phyloP scores from a whole-genome alignment of 2,797 vertebrate genomes.

The Rhinophrynus dorsalis region DNA sequence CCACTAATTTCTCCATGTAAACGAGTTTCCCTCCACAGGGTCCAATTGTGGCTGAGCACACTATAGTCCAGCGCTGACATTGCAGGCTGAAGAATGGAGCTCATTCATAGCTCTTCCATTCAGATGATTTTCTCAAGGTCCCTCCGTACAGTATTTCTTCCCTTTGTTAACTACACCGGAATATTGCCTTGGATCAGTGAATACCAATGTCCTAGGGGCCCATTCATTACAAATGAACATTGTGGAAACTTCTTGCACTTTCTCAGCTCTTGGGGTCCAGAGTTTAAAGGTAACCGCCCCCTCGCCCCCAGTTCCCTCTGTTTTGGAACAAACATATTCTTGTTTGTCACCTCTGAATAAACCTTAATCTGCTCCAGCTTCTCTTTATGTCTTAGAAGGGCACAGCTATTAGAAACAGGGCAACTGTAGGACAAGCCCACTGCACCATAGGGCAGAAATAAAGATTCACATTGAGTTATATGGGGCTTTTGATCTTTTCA shows the following conservation, averaged over 20 bases:
- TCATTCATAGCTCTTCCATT: constrained; percentile 39
- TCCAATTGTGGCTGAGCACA: constrained; percentile 23
- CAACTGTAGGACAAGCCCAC: too few relatives aligned
- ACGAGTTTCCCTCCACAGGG: constrained; percentile 27
- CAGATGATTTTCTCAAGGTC: constrained; percentile 49
- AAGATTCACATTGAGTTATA: too few relatives aligned
- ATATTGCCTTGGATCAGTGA: constrained; percentile 38
- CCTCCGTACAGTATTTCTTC: constrained; percentile 32
- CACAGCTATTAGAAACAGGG: too few relatives aligned
- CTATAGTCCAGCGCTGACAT: constrained; percentile 30
- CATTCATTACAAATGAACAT: constrained; percentile 42
- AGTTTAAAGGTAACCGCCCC: constrained; percentile 17
- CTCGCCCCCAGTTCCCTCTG: not conserved
- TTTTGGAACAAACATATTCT: constrained; percentile 1
- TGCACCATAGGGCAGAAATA: too few relatives aligned
- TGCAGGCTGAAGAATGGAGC: constrained; percentile 21
- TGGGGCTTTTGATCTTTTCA: too few relatives aligned
- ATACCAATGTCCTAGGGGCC: constrained; percentile 36
- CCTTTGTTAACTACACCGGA: constrained; percentile 40
- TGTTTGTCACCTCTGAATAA: not conserved
- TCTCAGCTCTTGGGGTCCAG: constrained; percentile 16
- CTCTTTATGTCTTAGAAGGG: too few relatives aligned
- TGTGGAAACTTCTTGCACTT: constrained; percentile 7
- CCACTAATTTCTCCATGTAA: not conserved
- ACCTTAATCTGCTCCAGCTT: not conserved